Percentiles rank a stretch among this genome's conserved stretches.
Evolutionary conservation across 2,113 vertebrate genomes (phyloP).

Genomic region (Atlantisia rogersi): DNA sequence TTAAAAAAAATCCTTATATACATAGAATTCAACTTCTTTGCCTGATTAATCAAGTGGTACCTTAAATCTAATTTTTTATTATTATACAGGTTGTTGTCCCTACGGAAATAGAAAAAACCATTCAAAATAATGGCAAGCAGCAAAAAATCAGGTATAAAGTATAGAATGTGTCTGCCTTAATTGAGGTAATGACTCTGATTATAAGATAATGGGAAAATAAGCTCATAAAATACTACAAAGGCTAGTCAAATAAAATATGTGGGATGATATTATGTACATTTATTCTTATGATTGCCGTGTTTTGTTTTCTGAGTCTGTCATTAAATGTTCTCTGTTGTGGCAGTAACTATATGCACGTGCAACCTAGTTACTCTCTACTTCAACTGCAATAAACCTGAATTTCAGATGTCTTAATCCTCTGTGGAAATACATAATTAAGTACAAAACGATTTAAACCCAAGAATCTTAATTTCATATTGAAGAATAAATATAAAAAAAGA

Average conservation of each 20-base stretch:
- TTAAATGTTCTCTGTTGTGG: neutral
- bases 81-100: neutral
- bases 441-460: neutral
- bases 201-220: neutral
- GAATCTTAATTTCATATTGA: neutral
- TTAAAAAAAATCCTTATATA: neutral
- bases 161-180: neutral
- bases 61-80: neutral
- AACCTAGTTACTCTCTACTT: neutral
- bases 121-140: neutral
- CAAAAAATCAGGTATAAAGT: neutral
- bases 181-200: neutral
- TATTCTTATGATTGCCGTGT: neutral
- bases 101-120: neutral
- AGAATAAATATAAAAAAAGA: neutral
- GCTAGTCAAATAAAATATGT: neutral
- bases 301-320: neutral
- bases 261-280: neutral
- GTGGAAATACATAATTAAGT: neutral
- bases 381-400: neutral
- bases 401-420: neutral
- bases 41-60: neutral
- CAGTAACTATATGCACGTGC: neutral
- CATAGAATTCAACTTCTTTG: neutral
- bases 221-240: neutral